A percentile compares a stretch with the other conserved stretches of the same genome.
Evolutionary conservation across 2,797 vertebrate species (phyloP).

Genomic region (Melanotaenia maccullochi): DNA sequence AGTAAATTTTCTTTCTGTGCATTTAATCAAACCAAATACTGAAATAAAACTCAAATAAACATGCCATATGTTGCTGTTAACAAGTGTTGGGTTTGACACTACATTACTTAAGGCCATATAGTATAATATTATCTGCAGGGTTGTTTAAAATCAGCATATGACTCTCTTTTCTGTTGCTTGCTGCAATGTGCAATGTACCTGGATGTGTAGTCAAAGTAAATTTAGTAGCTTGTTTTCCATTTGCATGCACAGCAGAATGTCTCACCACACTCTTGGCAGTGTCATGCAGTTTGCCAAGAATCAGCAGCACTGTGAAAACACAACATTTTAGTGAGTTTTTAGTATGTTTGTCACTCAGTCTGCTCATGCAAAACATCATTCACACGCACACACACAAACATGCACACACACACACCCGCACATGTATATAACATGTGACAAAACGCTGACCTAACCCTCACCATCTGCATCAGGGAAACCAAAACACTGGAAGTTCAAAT

Average conservation of each 20-base stretch:
- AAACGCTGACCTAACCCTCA: too few species aligned
- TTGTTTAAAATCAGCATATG: slow-evolving; percentile 30
- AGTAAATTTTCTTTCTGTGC: not conserved
- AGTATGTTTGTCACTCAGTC: slow-evolving; percentile 14
- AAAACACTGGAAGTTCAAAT: too few species aligned
- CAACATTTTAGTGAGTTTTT: slow-evolving; percentile 26
- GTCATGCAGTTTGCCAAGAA: slow-evolving; percentile 1
- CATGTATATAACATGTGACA: too few species aligned
- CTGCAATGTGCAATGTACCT: not conserved
- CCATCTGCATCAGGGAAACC: too few species aligned
- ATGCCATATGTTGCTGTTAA: slow-evolving; percentile 14
- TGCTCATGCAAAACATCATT: not conserved
- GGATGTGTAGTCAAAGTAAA: slow-evolving; percentile 2
- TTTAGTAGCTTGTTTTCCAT: slow-evolving; percentile 1
- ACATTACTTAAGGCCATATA: slow-evolving; percentile 18
- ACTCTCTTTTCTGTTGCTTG: not conserved
- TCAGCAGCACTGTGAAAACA: not conserved
- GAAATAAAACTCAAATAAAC: slow-evolving; percentile 6
- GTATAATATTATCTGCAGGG: slow-evolving; percentile 28
- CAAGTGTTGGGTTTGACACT: slow-evolving; percentile 20
- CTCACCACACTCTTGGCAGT: not conserved
- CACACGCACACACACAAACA: too few species aligned
- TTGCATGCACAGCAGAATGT: not conserved
- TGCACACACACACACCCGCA: too few species aligned
- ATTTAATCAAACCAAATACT: slow-evolving; percentile 18